Conservation (phyloP, 1,140 invertebrate species). For the Papilio xuthus region DNA sequence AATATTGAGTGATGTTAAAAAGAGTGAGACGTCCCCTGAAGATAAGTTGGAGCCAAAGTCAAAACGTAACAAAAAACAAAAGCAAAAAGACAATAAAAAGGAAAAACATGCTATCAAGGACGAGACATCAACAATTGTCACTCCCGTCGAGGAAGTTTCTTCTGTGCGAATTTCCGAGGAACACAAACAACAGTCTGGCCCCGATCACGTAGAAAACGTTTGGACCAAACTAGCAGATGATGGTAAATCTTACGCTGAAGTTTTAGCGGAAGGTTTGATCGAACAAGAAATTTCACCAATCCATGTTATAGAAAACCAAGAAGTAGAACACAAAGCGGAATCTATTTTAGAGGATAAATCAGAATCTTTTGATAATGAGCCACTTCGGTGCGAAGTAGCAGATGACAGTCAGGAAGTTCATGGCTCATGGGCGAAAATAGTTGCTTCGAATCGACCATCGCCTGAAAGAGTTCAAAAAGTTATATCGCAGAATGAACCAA, state of each 20-base stretch:
- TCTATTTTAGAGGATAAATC: neutral
- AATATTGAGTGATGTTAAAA: slow-evolving; percentile 47
- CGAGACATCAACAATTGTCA: neutral
- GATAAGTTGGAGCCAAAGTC: slow-evolving; percentile 60
- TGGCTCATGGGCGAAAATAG: slow-evolving; percentile 77
- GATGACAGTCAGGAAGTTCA: slow-evolving; percentile 42
- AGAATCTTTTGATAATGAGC: slow-evolving; percentile 33
- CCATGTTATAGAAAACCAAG: slow-evolving; percentile 38
- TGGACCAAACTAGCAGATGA: slow-evolving; percentile 77
- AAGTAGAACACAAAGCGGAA: slow-evolving; percentile 27
- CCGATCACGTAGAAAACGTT: slow-evolving; percentile 55
- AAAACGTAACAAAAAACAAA: slow-evolving; percentile 68
- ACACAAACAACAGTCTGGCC: slow-evolving; percentile 21
- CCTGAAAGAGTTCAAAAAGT: slow-evolving; percentile 55
- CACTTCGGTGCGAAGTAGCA: slow-evolving; percentile 35
- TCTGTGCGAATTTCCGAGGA: slow-evolving; percentile 9
- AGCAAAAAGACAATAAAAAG: slow-evolving; percentile 64
- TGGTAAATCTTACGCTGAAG: slow-evolving; percentile 84
- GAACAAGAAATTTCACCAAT: slow-evolving; percentile 31
- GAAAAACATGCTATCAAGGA: slow-evolving; percentile 38
- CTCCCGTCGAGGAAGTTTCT: neutral
- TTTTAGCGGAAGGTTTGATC: slow-evolving; percentile 77
- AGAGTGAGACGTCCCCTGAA: slow-evolving; percentile 54
- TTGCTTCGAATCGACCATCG: slow-evolving; percentile 63
- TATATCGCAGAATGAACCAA: slow-evolving; percentile 39